phyloP scores from a whole-genome alignment of 2,888 invertebrate genomes.

The Epirrhoe tristata region DNA sequence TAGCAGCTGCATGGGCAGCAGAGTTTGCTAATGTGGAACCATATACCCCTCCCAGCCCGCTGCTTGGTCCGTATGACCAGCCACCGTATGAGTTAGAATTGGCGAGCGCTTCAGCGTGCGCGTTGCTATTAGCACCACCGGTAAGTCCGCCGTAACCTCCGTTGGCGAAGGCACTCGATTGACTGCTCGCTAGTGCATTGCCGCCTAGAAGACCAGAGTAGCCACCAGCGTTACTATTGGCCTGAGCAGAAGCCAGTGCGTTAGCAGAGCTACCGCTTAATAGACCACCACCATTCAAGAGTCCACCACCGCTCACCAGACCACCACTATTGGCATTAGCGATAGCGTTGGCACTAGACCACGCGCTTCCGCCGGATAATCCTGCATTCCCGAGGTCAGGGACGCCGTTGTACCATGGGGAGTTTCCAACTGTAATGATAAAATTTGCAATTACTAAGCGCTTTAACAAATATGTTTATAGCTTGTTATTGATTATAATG shows the following conservation, averaged over 20 bases:
- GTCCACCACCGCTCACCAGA: neutral
- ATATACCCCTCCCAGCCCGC: neutral
- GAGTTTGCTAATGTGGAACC: conserved; percentile 4
- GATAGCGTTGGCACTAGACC: conserved; percentile 7
- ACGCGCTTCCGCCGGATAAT: neutral
- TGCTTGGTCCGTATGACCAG: neutral
- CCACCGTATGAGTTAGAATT: conserved; percentile 1
- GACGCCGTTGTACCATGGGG: too few species aligned
- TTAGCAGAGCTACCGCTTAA: neutral
- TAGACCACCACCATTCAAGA: neutral
- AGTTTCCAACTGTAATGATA: conserved; percentile 5
- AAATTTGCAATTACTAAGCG: neutral
- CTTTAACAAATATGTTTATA: neutral
- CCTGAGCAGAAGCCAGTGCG: neutral
- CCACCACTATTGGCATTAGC: conserved; percentile 7
- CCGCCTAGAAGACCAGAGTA: neutral
- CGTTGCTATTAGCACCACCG: neutral
- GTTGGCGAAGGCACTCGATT: neutral
- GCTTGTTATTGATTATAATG: neutral
- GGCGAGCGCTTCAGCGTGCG: neutral
- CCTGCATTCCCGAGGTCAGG: too few species aligned
- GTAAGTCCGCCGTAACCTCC: conserved; percentile 5
- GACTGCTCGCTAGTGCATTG: neutral
- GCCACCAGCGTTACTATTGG: conserved; percentile 4
- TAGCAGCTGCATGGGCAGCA: neutral